phyloP scores from a whole-genome alignment of 2,888 invertebrate species.

The Andrena hattorfiana region DNA sequence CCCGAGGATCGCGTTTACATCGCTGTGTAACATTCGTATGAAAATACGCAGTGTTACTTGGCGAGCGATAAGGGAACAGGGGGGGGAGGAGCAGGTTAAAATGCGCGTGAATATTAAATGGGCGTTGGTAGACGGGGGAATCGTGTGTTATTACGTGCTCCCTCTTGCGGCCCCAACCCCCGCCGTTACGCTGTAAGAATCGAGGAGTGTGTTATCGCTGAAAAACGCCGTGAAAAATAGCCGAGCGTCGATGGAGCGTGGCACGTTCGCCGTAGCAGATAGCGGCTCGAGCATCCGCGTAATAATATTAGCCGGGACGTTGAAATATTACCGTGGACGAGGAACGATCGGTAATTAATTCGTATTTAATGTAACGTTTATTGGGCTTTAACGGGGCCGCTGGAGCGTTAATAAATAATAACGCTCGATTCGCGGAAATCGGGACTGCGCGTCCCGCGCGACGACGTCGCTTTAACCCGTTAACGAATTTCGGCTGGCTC shows the following conservation, averaged over 20 bases:
- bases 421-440: constrained; percentile 35
- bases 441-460: neutral
- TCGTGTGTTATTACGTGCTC: constrained; percentile 16
- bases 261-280: constrained; percentile 29
- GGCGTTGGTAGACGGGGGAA: constrained; percentile 26
- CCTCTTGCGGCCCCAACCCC: neutral
- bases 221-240: constrained; percentile 25
- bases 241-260: constrained; percentile 10
- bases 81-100: constrained; percentile 28
- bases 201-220: constrained; percentile 41
- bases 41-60: constrained; percentile 49
- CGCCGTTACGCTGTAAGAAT: constrained; percentile 14
- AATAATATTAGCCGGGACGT: constrained; percentile 21
- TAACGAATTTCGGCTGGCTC: neutral
- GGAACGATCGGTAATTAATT: constrained; percentile 48
- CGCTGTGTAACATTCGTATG: constrained; percentile 55
- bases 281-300: constrained; percentile 18
- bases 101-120: constrained; percentile 68
- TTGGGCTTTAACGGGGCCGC: constrained; percentile 33
- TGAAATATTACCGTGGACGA: constrained; percentile 34
- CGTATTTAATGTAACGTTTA: constrained; percentile 46
- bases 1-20: neutral
- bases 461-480: neutral
- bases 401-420: constrained; percentile 58
- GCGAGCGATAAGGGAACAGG: constrained; percentile 37